These are phyloP conservation scores for Seira musarum DNA, from an alignment of 2,888 invertebrate species.

Conservation along the genomic window DNA sequence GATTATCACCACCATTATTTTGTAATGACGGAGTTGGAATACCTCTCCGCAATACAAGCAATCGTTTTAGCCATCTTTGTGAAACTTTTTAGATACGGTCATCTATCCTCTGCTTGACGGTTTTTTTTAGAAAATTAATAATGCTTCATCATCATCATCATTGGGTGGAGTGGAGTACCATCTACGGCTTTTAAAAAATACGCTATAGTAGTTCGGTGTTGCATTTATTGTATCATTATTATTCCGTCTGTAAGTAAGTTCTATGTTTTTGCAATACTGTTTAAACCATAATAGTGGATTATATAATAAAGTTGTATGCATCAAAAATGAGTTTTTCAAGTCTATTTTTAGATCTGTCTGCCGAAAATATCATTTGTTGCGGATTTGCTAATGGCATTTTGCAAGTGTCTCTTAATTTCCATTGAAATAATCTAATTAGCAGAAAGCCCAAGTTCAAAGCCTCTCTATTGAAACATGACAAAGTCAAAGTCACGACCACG, in stretches of 20 bases:
- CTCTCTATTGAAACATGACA: neutral
- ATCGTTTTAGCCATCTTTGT: constrained; percentile 1
- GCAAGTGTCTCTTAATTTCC: constrained; percentile 2
- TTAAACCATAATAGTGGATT: neutral
- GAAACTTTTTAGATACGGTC: constrained; percentile 6
- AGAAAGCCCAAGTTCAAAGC: neutral
- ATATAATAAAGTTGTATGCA: neutral
- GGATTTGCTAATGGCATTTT: neutral
- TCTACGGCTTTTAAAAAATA: constrained; percentile 15
- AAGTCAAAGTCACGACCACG: neutral
- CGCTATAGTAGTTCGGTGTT: neutral
- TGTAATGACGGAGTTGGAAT: constrained; percentile 35
- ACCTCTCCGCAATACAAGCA: neutral
- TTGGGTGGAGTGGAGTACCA: constrained; percentile 41
- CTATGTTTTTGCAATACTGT: neutral
- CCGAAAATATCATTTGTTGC: neutral
- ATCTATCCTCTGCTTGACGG: neutral
- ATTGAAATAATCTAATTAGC: constrained; percentile 6
- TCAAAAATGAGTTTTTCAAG: neutral
- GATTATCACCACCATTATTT: constrained; percentile 33
- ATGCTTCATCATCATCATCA: constrained; percentile 19
- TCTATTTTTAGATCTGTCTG: neutral
- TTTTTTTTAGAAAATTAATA: constrained; percentile 41
- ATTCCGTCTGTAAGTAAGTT: neutral
- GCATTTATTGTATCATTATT: neutral